Evolutionary conservation across 2,888 invertebrate genomes (phyloP).

Genomic region (Epinotia nisella): DNA sequence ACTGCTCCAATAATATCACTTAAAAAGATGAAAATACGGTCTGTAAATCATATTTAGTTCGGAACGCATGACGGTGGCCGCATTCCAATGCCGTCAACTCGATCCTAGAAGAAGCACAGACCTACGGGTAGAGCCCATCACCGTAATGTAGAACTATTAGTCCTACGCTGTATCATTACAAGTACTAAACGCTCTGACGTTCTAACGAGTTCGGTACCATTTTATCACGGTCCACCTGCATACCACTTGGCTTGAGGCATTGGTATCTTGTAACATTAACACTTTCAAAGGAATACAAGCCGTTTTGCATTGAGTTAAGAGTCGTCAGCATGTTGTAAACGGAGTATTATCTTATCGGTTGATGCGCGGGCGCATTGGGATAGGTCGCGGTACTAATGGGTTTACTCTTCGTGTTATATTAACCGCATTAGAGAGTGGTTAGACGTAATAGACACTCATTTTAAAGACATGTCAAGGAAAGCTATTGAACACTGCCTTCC

Average conservation of each 20-base stretch:
- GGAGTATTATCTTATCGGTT: constrained; percentile 33
- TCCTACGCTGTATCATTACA: constrained; percentile 37
- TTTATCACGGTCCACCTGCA: constrained; percentile 32
- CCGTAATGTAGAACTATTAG: constrained; percentile 39
- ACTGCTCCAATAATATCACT: no score
- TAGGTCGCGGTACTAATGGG: constrained; percentile 39
- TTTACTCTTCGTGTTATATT: constrained; percentile 22
- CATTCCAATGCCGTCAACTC: not conserved
- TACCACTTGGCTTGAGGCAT: constrained; percentile 32
- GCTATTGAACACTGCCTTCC: not conserved
- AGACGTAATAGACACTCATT: constrained; percentile 4
- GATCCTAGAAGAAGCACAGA: constrained; percentile 13
- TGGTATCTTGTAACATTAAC: not conserved
- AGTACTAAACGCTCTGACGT: constrained; percentile 40
- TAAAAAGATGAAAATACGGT: no score
- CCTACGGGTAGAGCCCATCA: constrained; percentile 20
- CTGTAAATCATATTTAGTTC: not conserved
- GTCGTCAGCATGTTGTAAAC: not conserved
- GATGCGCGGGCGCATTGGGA: constrained; percentile 35
- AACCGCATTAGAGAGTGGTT: constrained; percentile 24
- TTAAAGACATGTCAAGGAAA: not conserved
- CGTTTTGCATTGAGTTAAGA: not conserved
- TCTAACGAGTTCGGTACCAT: constrained; percentile 36
- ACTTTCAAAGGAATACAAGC: not conserved
- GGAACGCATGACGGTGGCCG: constrained; percentile 7